Percentiles rank a stretch among this genome's conserved stretches.
Conservation (phyloP, 2,797 vertebrate species). For the Dallia pectoralis region DNA sequence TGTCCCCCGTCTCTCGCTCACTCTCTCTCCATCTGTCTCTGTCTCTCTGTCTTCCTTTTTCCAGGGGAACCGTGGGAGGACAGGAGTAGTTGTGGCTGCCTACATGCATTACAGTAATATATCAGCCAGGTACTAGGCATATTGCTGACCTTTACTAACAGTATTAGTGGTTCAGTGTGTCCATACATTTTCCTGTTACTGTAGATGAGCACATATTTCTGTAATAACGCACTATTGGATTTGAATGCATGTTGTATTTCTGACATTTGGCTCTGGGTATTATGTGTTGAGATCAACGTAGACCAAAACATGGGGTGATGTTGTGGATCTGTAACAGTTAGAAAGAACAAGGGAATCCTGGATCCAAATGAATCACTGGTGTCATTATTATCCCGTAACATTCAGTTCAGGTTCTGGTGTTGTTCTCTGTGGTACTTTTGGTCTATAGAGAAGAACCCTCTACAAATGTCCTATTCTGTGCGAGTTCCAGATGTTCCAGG, state of each 20-base stretch:
- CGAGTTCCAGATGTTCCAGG: neutral
- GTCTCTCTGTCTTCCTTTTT: neutral
- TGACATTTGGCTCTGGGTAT: no score
- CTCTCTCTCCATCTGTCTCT: no score
- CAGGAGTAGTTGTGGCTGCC: constrained; percentile 82
- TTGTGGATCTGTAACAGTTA: constrained; percentile 28
- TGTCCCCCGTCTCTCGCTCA: neutral
- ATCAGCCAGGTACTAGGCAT: constrained; percentile 78
- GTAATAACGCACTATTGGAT: neutral
- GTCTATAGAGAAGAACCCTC: constrained; percentile 18
- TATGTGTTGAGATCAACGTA: neutral
- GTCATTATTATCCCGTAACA: constrained; percentile 53
- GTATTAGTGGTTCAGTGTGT: no score
- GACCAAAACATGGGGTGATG: constrained; percentile 10
- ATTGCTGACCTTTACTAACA: no score
- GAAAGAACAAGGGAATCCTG: neutral
- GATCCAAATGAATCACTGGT: constrained; percentile 44
- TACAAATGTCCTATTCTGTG: constrained; percentile 34
- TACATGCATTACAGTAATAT: constrained; percentile 86
- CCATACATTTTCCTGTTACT: neutral
- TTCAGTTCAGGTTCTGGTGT: constrained; percentile 15
- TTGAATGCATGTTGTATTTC: no score
- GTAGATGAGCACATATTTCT: neutral
- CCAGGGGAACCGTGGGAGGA: constrained; percentile 81
- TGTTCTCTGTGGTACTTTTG: constrained; percentile 29